Conservation (phyloP, 2,888 invertebrate genomes). For the Temnothorax ravouxi region DNA sequence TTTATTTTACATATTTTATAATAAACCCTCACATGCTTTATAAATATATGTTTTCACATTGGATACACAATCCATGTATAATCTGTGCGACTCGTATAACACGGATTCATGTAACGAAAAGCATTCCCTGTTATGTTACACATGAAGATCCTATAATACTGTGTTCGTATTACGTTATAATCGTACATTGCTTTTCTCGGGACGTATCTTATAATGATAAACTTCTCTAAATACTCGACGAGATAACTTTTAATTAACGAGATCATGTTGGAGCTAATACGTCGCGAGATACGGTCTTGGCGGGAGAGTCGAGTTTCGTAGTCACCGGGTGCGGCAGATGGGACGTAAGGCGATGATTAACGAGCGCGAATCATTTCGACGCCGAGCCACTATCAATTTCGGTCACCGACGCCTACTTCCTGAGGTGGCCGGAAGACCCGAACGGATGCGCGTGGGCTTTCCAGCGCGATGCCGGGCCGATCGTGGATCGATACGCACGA, state of each 20-base stretch:
- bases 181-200: not conserved
- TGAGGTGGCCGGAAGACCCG: constrained; percentile 61
- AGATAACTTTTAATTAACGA: not conserved
- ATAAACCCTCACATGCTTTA: too few species aligned
- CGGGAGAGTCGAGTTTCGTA: not conserved
- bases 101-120: too few species aligned
- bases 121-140: too few species aligned
- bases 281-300: not conserved
- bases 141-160: too few species aligned
- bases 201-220: not conserved
- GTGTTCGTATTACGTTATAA: not conserved
- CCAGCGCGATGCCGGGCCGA: constrained; percentile 38
- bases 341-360: constrained; percentile 29
- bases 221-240: not conserved
- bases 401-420: constrained; percentile 73
- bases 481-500: constrained; percentile 59
- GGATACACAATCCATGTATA: too few species aligned
- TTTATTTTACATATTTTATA: too few species aligned
- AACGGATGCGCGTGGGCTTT: constrained; percentile 66
- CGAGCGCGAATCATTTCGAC: constrained; percentile 35
- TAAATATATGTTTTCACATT: too few species aligned
- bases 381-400: constrained; percentile 65
- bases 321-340: not conserved
- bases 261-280: not conserved
- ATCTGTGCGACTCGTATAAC: too few species aligned